These are phyloP conservation scores for Gymnothorax reevesii DNA, from an alignment of 2,797 vertebrate species.

Conservation along the genomic window DNA sequence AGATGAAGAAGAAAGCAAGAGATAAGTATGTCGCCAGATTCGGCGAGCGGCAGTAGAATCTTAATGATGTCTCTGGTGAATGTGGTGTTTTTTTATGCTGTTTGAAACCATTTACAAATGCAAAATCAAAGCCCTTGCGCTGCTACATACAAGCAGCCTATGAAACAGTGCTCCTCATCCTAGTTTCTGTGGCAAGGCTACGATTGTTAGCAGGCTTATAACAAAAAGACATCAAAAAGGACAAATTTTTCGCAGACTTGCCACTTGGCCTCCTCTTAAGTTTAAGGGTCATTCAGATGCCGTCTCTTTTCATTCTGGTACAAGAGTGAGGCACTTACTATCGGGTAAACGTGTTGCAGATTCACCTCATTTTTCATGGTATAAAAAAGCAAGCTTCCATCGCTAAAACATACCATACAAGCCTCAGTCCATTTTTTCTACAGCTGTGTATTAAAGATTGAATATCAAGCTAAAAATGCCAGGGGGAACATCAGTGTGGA, in stretches of 20 bases:
- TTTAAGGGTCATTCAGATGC: neutral
- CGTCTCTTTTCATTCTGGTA: neutral
- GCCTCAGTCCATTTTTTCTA: neutral
- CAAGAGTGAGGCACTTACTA: conserved; percentile 17
- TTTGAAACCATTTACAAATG: conserved; percentile 39
- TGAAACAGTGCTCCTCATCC: conserved; percentile 11
- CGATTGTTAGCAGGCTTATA: conserved; percentile 36
- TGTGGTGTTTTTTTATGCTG: neutral
- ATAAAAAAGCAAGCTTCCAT: neutral
- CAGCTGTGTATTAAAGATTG: neutral
- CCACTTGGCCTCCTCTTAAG: conserved; percentile 8
- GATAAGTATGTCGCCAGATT: neutral
- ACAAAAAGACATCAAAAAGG: conserved; percentile 30
- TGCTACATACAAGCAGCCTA: conserved; percentile 33
- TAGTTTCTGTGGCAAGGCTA: conserved; percentile 24
- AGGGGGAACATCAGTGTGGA: neutral
- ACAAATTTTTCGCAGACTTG: conserved; percentile 10
- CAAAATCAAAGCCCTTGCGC: conserved; percentile 39
- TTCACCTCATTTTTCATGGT: neutral
- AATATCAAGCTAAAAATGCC: neutral
- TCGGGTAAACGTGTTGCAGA: conserved; percentile 8
- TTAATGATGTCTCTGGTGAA: conserved; percentile 22
- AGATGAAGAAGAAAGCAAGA: neutral
- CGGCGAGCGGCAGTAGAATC: neutral
- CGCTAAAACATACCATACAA: neutral